Evolutionary conservation across 1,140 invertebrate genomes (phyloP).

Genomic region (Plectus sambesii): DNA sequence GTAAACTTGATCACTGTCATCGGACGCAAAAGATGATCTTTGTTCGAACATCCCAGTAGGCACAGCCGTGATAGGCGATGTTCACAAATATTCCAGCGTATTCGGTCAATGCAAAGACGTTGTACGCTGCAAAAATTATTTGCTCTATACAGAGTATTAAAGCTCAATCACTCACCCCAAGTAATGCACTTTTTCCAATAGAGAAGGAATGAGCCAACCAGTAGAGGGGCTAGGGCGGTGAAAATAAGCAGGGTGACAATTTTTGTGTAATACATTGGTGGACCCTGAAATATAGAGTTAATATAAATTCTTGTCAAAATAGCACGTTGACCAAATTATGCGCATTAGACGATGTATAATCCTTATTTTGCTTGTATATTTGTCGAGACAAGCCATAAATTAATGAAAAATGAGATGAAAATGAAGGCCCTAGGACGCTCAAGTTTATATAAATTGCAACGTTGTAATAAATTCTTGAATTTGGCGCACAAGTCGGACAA

Average conservation of each 20-base stretch:
- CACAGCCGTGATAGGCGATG: conserved; percentile 28
- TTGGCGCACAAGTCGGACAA: too few relatives aligned
- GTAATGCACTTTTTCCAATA: conserved; percentile 31
- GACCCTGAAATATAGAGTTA: conserved; percentile 6
- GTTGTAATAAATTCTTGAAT: too few relatives aligned
- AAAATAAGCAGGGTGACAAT: conserved; percentile 10
- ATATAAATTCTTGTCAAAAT: neutral
- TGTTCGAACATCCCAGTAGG: conserved; percentile 28
- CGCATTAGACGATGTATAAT: too few relatives aligned
- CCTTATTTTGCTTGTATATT: too few relatives aligned
- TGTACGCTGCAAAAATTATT: conserved; percentile 21
- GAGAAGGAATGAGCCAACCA: conserved; percentile 18
- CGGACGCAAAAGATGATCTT: conserved; percentile 17
- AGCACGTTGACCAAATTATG: too few relatives aligned
- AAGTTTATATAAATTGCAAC: too few relatives aligned
- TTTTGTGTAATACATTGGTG: conserved; percentile 18
- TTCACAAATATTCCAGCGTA: conserved; percentile 27
- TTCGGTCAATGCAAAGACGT: conserved; percentile 26
- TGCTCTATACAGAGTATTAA: neutral
- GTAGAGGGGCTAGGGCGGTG: conserved; percentile 12
- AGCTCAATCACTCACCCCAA: conserved; percentile 21
- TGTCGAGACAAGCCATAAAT: too few relatives aligned
- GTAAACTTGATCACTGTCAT: too few relatives aligned
- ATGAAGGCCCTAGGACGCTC: too few relatives aligned
- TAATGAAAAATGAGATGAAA: too few relatives aligned